phyloP scores from a whole-genome alignment of 2,797 vertebrate species.

The Enteromius argenteus region DNA sequence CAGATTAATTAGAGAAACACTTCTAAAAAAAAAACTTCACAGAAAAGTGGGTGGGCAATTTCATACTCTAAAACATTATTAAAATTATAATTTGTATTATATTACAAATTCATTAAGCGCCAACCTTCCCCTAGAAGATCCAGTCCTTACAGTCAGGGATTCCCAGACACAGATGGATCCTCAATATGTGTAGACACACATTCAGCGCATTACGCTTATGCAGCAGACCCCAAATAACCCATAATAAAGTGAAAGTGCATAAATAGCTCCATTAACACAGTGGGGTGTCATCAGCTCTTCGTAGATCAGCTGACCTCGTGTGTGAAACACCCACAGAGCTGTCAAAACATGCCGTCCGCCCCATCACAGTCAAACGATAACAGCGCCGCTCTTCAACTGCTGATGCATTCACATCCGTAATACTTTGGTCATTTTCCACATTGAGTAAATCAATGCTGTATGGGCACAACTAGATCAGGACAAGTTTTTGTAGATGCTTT shows the following conservation, averaged over 20 bases:
- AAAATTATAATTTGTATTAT: too few species aligned
- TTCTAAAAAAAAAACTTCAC: background rate
- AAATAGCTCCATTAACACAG: conserved; percentile 48
- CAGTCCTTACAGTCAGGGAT: background rate
- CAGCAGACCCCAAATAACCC: conserved; percentile 9
- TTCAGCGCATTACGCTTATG: background rate
- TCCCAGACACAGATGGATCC: conserved; percentile 9
- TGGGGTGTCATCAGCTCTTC: conserved; percentile 1
- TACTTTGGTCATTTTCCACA: background rate
- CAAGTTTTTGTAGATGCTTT: background rate
- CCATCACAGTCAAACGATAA: conserved; percentile 57
- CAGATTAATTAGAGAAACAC: background rate
- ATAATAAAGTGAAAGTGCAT: conserved; percentile 53
- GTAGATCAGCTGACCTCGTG: conserved; percentile 25
- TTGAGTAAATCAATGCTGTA: background rate
- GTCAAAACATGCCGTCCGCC: conserved; percentile 40
- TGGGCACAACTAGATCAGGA: background rate
- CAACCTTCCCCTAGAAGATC: background rate
- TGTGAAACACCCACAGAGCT: conserved; percentile 18
- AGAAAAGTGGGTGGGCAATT: background rate
- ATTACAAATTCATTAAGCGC: background rate
- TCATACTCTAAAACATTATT: background rate
- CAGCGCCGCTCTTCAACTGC: conserved; percentile 23
- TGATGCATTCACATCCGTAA: conserved; percentile 18
- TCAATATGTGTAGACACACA: background rate